Percentiles rank a stretch among this genome's conserved stretches.
Evolutionary conservation across 1,140 invertebrate genomes (phyloP).

Genomic region (Heliconius nattereri): DNA sequence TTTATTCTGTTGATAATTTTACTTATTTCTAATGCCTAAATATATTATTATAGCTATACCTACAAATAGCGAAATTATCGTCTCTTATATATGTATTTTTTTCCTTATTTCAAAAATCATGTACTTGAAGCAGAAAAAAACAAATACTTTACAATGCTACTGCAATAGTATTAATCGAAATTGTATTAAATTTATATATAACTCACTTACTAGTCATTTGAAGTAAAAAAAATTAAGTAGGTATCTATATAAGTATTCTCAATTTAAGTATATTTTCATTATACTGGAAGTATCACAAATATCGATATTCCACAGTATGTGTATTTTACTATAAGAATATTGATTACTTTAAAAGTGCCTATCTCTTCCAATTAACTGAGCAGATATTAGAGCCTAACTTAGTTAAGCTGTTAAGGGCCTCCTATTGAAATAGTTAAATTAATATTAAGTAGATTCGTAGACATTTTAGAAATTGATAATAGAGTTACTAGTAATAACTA

Average conservation of each 20-base stretch:
- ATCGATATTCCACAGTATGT: neutral
- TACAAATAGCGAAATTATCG: neutral
- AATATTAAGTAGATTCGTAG: neutral
- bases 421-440: neutral
- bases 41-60: no score
- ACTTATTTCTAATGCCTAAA: neutral
- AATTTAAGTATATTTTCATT: no score
- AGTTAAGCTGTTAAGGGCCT: neutral
- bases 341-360: neutral
- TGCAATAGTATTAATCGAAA: no score
- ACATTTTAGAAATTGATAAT: neutral
- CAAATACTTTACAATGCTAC: no score
- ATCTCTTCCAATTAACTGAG: neutral
- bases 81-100: neutral
- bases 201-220: no score
- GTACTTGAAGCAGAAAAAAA: no score
- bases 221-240: no score
- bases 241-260: no score
- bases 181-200: no score
- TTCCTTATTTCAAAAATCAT: neutral
- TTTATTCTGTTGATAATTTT: neutral
- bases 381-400: neutral
- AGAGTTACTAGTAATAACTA: neutral
- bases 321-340: neutral
- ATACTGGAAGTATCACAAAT: neutral